A percentile compares a stretch with the other conserved stretches of the same genome.
phyloP scores from a whole-genome alignment of 2,113 vertebrate genomes.

The Salvelinus namaycush region DNA sequence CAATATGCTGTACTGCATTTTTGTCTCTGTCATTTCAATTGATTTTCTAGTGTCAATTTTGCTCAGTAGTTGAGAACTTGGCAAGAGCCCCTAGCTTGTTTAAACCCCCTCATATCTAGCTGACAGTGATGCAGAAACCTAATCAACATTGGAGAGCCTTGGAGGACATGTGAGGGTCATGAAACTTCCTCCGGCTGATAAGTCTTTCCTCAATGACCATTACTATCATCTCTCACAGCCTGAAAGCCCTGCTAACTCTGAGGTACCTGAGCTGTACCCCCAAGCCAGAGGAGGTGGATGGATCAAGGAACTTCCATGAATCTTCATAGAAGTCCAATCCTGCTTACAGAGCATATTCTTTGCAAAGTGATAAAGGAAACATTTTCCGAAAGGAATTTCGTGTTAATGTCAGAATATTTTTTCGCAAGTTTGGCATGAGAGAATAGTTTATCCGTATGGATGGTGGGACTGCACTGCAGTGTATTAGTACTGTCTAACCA shows the following conservation, averaged over 20 bases:
- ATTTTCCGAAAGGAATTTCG: no score
- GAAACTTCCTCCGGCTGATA: not conserved
- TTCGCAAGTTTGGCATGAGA: no score
- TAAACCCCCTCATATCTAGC: not conserved
- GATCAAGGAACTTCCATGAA: no score
- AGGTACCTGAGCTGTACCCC: no score
- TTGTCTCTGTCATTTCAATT: not conserved
- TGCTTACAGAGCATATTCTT: no score
- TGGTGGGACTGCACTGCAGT: not conserved
- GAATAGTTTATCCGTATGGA: slow-evolving; percentile 6
- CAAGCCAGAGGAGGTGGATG: no score
- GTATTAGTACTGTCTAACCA: not conserved
- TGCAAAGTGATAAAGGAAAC: no score
- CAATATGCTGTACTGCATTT: not conserved
- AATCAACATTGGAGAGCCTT: not conserved
- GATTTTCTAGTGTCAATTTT: not conserved
- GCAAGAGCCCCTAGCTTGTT: not conserved
- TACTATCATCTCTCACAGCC: not conserved
- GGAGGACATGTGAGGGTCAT: not conserved
- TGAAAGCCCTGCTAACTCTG: not conserved
- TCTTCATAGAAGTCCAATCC: no score
- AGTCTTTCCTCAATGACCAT: not conserved
- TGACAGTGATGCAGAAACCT: not conserved
- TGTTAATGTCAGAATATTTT: no score
- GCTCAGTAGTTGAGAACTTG: not conserved